Base-by-base conservation (phyloP, 2,888 invertebrate genomes). In the Acleris holmiana region DNA sequence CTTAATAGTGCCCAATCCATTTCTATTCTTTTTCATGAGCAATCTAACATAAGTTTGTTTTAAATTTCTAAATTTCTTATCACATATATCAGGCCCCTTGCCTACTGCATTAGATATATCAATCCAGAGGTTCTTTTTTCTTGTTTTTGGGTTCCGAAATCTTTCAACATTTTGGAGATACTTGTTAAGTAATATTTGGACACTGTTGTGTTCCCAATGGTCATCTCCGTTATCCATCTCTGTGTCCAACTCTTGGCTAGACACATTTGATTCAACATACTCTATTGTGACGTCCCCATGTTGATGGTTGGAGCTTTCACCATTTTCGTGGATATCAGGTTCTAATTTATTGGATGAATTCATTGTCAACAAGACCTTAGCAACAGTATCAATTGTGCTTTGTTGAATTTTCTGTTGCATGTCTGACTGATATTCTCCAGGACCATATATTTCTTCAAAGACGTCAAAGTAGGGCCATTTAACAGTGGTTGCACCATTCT, bases 401-500 rank as follows among this genome's bases (percentile, higher is more conserved):
- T 89, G 89, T 71, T 85, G 81, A 62, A 91, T 76, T 67, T 86
- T 90, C 67, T 88, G 84, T 23, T 86, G 83, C 61, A 91, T 90
- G 40, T 90, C 89, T 0, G 86, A 83, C 48, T 88, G 85, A 68
- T 91, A 91, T 64, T 86, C 87, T 0, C 91, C 92, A 0, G 78
- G 74, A 70, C 79, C 85, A 55, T 84, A 91, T 65, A 92, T 90
- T 68, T 88, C 85, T 61, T 92, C 89, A 74, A 91, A 92, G 48
- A 85, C 70, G 13, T 88, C 83, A 79, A 91, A 92, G 68, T 89
- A 92, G 44, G 89, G 89, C 92, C 92, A 92, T 76, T 85, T 89
- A 0, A 89, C 84, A 15, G 79, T 78, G 3, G 81, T 75, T 2
- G 77, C 67, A 46, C 85, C 86, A 68, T 80, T 82, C 51, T 79